Base-by-base conservation (phyloP, 2,888 invertebrate genomes). In the Unio pictorum region DNA sequence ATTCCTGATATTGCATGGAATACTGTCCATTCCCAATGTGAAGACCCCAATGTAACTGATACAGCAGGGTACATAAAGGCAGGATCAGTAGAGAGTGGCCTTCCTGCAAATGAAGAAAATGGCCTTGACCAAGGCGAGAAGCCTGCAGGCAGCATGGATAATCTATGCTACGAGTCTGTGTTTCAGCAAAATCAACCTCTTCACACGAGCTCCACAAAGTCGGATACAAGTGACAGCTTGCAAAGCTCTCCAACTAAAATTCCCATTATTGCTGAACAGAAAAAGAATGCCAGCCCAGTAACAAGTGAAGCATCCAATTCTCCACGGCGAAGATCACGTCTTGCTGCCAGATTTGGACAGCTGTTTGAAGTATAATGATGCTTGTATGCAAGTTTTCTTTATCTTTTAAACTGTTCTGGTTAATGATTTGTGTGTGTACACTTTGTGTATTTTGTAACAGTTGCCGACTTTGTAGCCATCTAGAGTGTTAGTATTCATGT, bases 261-360 rank as follows among this genome's bases (percentile, higher is more conserved):
- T 61, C 66, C 66, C 28, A 61, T 58, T 55, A 30, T n/a, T 34
- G 34, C 61, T 56, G 59, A 72, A 8, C 68, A 59, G 20, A 73
- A 62, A n/a, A 34, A 71, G 28, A 77, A 71, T 58, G 64, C 74
- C 30, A 73, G 82, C 23, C 78, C 82, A 4, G 45, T 69, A 15
- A 61, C 64, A 20, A 75, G 75, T 72, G 77, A 77, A 63, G 77
- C 73, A 7, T 75, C 77, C 1, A 62, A 64, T 55, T 81, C 83
- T 7, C 84, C 82, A 20, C 71, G 79, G 45, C 82, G 81, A 71
- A 75, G 79, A 60, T 74, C 78, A 18, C 76, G 86, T 54, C 79
- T 87, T 67, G 86, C 86, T 56, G 86, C 86, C 5, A 84, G 81
- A 63, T 87, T 87, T 74, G 75, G 68, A 45, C 75, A 79, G 26